Evolutionary conservation across 2,888 invertebrate genomes (phyloP).

Genomic region (Gandaritis pyraliata): DNA sequence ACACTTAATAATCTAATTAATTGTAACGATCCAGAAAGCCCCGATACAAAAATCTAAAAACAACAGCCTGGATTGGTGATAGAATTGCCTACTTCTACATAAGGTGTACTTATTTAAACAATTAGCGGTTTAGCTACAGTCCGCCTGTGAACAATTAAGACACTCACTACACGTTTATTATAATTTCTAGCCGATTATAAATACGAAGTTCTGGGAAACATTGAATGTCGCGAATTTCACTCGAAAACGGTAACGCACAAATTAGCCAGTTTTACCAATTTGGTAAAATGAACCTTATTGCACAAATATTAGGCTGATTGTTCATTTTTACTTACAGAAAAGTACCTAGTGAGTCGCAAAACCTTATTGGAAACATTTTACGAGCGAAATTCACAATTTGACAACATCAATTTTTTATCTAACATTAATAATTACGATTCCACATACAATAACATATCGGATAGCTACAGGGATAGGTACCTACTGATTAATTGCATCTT

Average conservation of each 20-base stretch:
- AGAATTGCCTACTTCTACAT: conserved; percentile 4
- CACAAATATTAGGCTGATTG: neutral
- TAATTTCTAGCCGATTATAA: conserved; percentile 49
- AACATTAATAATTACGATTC: conserved; percentile 56
- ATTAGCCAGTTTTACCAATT: neutral
- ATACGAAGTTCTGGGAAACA: conserved; percentile 41
- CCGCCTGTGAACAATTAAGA: conserved; percentile 52
- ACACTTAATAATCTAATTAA: neutral
- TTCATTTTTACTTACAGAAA: neutral
- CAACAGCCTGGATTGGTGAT: neutral
- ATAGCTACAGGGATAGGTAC: conserved; percentile 35
- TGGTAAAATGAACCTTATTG: neutral
- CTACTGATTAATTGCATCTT: conserved; percentile 37
- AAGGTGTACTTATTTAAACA: conserved; percentile 14
- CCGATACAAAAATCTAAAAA: neutral
- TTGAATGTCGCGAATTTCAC: conserved; percentile 49
- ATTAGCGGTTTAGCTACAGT: conserved; percentile 59
- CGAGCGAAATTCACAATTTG: conserved; percentile 49
- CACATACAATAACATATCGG: conserved; percentile 57
- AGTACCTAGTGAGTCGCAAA: too few species aligned
- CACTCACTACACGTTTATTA: conserved; percentile 58
- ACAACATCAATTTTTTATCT: conserved; percentile 53
- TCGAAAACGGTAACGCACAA: conserved; percentile 22
- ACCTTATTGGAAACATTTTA: neutral
- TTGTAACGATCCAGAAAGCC: neutral